A percentile compares a stretch with the other conserved stretches of the same genome.
phyloP scores from a whole-genome alignment of 2,113 vertebrate genomes.

The Pelvicachromis taeniatus region DNA sequence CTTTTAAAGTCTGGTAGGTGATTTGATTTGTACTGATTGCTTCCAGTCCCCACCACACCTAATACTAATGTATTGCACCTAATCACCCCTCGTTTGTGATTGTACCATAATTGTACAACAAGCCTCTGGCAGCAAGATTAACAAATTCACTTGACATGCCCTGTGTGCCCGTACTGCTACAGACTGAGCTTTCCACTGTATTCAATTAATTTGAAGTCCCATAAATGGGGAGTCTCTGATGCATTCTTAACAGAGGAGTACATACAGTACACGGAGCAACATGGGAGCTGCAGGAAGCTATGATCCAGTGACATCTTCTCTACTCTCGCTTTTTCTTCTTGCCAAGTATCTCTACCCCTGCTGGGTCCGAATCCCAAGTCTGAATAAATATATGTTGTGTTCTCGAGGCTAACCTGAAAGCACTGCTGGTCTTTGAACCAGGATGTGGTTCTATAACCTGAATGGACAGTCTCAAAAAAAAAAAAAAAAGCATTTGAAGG shows the following conservation, averaged over 20 bases:
- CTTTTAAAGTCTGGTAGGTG: neutral
- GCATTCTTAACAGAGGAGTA: conserved; percentile 29
- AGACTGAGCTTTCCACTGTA: conserved; percentile 5
- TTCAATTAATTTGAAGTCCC: conserved; percentile 27
- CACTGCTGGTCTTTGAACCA: neutral
- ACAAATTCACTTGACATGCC: conserved; percentile 17
- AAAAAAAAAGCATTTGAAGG: neutral
- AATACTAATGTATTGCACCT: conserved; percentile 4
- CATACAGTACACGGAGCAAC: conserved; percentile 5
- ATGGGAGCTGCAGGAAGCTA: conserved; percentile 17
- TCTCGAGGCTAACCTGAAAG: neutral
- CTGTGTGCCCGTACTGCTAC: neutral
- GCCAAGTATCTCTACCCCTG: conserved; percentile 38
- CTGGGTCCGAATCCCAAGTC: neutral
- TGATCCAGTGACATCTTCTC: conserved; percentile 19
- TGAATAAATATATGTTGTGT: neutral
- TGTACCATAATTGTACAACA: conserved; percentile 8
- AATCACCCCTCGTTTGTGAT: conserved; percentile 6
- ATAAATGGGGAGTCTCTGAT: conserved; percentile 25
- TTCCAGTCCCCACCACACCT: neutral
- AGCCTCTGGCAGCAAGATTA: conserved; percentile 19
- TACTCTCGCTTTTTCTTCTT: conserved; percentile 16
- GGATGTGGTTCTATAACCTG: neutral
- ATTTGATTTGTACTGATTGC: conserved; percentile 14
- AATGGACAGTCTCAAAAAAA: neutral